Conservation (phyloP, 2,797 vertebrate genomes). For the Enteromius radiatus region DNA sequence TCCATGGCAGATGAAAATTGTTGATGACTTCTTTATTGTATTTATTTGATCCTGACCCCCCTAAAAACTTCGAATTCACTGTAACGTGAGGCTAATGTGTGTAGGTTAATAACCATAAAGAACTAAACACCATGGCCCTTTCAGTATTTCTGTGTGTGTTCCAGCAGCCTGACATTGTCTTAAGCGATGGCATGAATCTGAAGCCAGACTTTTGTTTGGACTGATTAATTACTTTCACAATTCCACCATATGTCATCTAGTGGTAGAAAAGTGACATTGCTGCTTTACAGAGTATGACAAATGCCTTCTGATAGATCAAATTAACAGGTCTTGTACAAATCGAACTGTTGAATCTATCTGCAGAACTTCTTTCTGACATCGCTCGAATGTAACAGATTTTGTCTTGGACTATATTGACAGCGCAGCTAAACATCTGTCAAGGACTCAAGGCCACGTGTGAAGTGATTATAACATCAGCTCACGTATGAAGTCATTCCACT, state of each 20-base stretch:
- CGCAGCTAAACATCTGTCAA: neutral
- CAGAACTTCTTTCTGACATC: neutral
- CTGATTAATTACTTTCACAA: neutral
- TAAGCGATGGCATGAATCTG: neutral
- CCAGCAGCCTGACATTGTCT: neutral
- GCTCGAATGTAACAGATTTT: neutral
- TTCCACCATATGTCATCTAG: neutral
- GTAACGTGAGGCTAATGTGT: neutral
- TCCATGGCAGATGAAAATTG: neutral
- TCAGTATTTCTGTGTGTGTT: neutral
- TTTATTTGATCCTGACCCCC: neutral
- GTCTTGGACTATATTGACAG: neutral
- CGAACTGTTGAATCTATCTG: neutral
- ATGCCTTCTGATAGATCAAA: neutral
- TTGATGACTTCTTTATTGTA: neutral
- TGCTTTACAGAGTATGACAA: neutral
- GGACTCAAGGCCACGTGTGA: neutral
- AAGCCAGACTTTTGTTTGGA: neutral
- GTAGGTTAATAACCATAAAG: neutral
- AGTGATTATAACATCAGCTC: neutral
- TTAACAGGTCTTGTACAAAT: neutral
- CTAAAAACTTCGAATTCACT: neutral
- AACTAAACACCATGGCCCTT: neutral
- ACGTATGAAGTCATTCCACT: slow-evolving; percentile 5
- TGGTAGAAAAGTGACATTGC: neutral